A percentile compares a stretch with the other conserved stretches of the same genome.
phyloP scores from a whole-genome alignment of 2,888 invertebrate genomes.

The Drosophila crucigera region DNA sequence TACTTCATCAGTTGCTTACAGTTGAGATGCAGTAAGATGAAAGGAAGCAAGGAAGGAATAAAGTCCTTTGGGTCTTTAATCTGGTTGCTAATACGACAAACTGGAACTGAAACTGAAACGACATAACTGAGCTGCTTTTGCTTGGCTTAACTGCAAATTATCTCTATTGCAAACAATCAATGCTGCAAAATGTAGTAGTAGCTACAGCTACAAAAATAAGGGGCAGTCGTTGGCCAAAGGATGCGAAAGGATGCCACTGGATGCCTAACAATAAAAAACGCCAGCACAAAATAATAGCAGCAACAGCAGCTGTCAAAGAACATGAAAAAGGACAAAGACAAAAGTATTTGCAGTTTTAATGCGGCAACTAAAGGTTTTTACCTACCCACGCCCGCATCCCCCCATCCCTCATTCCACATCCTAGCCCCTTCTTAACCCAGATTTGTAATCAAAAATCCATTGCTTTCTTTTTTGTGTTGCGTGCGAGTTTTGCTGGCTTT shows the following conservation, averaged over 20 bases:
- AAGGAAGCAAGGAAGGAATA: too few relatives aligned
- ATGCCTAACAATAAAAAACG: constrained; percentile 26
- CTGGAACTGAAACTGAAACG: constrained; percentile 24
- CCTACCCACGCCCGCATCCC: neutral
- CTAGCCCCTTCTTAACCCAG: neutral
- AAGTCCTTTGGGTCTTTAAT: constrained; percentile 17
- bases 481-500: constrained; percentile 15
- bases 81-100: constrained; percentile 7
- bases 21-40: neutral
- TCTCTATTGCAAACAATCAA: constrained; percentile 47
- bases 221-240: constrained; percentile 18
- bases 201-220: constrained; percentile 8
- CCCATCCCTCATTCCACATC: neutral
- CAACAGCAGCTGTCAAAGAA: constrained; percentile 20
- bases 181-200: constrained; percentile 12
- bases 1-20: constrained; percentile 36
- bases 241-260: constrained; percentile 11
- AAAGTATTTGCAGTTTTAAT: constrained; percentile 46
- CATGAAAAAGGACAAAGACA: constrained; percentile 31
- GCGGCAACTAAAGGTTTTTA: constrained; percentile 38
- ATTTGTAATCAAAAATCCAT: constrained; percentile 35
- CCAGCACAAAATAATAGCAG: constrained; percentile 20
- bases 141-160: constrained; percentile 48
- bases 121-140: constrained; percentile 44
- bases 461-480: neutral